These are phyloP conservation scores for Coenonympha arcania DNA, from an alignment of 2,888 invertebrate genomes.

Conservation along the genomic window DNA sequence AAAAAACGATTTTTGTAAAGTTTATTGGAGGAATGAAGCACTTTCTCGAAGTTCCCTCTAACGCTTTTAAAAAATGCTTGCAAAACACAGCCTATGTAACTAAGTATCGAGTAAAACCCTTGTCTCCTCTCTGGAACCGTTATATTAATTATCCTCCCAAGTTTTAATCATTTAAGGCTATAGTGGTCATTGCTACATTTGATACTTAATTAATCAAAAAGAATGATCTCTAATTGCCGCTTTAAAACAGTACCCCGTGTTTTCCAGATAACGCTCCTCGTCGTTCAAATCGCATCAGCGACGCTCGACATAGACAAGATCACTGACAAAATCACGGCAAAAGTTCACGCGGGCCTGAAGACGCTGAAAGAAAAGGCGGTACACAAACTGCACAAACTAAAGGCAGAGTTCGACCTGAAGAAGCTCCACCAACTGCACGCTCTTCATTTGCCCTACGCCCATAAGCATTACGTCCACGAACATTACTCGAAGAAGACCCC, in stretches of 20 bases:
- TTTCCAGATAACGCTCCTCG: constrained; percentile 46
- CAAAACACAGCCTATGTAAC: no score
- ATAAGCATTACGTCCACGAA: constrained; percentile 29
- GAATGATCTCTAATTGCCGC: not conserved
- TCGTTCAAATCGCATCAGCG: constrained; percentile 40
- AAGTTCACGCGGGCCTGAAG: constrained; percentile 34
- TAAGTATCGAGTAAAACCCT: no score
- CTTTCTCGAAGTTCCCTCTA: no score
- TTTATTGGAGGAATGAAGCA: no score
- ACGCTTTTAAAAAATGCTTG: no score
- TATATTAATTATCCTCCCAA: no score
- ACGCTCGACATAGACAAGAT: constrained; percentile 48
- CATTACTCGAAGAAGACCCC: constrained; percentile 31
- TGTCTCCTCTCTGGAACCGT: no score
- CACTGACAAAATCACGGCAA: constrained; percentile 45
- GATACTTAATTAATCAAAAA: no score
- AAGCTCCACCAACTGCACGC: constrained; percentile 31
- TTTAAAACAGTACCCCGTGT: not conserved
- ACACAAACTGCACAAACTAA: constrained; percentile 33
- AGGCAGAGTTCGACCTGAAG: constrained; percentile 33
- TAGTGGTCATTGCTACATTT: no score
- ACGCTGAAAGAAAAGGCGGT: constrained; percentile 37
- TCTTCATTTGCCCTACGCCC: constrained; percentile 25
- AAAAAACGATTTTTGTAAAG: no score
- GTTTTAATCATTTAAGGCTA: no score